Conservation (phyloP, 2,888 invertebrate genomes). For the Gortyna flavago region DNA sequence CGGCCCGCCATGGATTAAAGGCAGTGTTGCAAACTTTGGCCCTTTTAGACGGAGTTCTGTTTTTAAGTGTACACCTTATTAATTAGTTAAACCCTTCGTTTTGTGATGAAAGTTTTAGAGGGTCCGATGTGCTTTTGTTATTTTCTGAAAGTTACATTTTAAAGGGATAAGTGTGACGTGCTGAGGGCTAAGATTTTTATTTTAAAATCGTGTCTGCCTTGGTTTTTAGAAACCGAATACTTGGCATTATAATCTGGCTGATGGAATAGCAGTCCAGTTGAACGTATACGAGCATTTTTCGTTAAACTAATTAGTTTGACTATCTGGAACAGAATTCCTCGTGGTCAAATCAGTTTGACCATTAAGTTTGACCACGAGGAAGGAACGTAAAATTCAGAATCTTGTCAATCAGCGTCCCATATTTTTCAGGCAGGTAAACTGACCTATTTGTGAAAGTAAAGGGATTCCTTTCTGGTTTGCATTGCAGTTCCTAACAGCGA, state of each 20-base stretch:
- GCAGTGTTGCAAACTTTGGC: constrained; percentile 78
- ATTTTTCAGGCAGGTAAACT: background rate
- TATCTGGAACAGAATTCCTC: no score
- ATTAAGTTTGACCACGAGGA: no score
- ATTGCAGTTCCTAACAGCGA: no score
- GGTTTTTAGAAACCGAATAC: background rate
- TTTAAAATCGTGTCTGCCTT: background rate
- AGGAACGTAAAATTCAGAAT: background rate
- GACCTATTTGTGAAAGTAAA: background rate
- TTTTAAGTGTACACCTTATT: constrained; percentile 84
- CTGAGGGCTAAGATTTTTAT: background rate
- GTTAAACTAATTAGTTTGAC: no score
- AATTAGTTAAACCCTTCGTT: constrained; percentile 82
- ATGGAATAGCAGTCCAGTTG: background rate
- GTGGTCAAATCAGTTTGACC: no score
- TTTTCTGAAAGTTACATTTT: constrained; percentile 44
- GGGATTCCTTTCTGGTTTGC: background rate
- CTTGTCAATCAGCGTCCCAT: background rate
- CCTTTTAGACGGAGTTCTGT: constrained; percentile 78
- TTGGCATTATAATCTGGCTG: background rate
- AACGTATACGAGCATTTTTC: no score
- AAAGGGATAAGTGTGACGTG: background rate
- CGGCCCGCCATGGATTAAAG: constrained; percentile 76
- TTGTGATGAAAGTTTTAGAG: constrained; percentile 76
- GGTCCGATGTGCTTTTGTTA: constrained; percentile 68